Evolutionary conservation across 2,888 invertebrate genomes (phyloP), one percentile per base, ranked within the genome.

Genomic region (Conops quadrifasciatus): DNA sequence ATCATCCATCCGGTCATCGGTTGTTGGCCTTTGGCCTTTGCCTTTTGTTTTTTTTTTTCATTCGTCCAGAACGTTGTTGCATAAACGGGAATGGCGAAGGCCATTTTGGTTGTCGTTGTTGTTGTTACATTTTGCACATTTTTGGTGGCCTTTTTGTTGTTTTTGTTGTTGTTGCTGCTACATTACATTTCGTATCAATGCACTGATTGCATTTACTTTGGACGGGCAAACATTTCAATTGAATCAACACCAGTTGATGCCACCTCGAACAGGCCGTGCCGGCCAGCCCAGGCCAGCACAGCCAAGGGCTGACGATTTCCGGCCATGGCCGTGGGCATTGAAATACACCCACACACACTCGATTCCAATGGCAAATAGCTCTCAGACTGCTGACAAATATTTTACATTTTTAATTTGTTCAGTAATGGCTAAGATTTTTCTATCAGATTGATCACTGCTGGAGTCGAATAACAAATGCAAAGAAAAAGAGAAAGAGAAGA

Each of bases 171-270:
- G 19, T 24, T 36, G 30, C 30, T 62, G 15, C 28, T 53, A 36
- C 36, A 36, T 36, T 36, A 36, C 36, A 11, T 2, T 36, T 66
- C 43, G 21, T 53, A 66, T 66, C 66, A 47, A 68, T 60, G 68
- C 47, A 51, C 28, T 68, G 68, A 68, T 68, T 68, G 68, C 49
- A 51, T 68, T 68, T 68, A 36, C 68, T 51, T 62, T 62, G 45
- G 30, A 16, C 51, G 51, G 28, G 68, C 68, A 68, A 68, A 68
- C 62, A 68, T 68, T 68, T 68, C 68, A 68, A 62, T 68, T 62
- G 51, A 62, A 62, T 62, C 47, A 60, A 60, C 60, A 63, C 45
- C 63, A 68, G 68, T 62, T 36, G 67, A 45, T 47, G 24, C 47
- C 58, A 26, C 21, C 63, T 47, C 58, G 47, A 45, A 67, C 45